Evolutionary conservation across 2,888 invertebrate species (phyloP).

Genomic region (Stegana nigrithorax): DNA sequence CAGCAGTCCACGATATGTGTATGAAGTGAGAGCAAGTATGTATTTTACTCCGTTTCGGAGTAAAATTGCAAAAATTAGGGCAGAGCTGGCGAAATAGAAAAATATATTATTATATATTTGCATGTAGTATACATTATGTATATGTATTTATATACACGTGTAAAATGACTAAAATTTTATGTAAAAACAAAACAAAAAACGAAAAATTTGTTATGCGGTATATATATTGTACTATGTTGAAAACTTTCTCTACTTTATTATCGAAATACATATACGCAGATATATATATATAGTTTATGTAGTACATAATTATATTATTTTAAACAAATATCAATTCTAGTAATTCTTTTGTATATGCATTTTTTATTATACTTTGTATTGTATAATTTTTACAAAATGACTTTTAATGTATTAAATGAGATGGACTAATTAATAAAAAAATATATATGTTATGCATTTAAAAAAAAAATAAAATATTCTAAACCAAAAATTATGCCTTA

Average conservation of each 20-base stretch:
- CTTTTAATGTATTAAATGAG: too few relatives aligned
- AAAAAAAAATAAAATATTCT: too few relatives aligned
- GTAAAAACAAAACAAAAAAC: neutral
- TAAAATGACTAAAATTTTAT: neutral
- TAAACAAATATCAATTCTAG: conserved; percentile 1
- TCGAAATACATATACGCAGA: conserved; percentile 1
- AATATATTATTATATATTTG: conserved; percentile 21
- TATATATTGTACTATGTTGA: neutral
- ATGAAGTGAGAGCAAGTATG: neutral
- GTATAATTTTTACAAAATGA: too few relatives aligned
- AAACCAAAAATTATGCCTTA: too few relatives aligned
- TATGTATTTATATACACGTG: conserved; percentile 20
- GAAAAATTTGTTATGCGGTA: neutral
- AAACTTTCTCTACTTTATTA: conserved; percentile 7
- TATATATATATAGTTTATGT: too few relatives aligned
- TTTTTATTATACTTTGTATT: conserved; percentile 36
- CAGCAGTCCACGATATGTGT: conserved; percentile 30
- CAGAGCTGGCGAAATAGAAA: neutral
- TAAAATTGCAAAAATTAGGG: neutral
- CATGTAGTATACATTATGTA: conserved; percentile 19
- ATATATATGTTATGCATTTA: too few relatives aligned
- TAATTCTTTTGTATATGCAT: conserved; percentile 58
- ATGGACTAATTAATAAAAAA: too few relatives aligned
- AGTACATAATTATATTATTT: conserved; percentile 11
- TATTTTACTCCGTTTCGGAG: neutral